Conservation (phyloP, 2,888 invertebrate genomes). For the Acanthopleura granulata region DNA sequence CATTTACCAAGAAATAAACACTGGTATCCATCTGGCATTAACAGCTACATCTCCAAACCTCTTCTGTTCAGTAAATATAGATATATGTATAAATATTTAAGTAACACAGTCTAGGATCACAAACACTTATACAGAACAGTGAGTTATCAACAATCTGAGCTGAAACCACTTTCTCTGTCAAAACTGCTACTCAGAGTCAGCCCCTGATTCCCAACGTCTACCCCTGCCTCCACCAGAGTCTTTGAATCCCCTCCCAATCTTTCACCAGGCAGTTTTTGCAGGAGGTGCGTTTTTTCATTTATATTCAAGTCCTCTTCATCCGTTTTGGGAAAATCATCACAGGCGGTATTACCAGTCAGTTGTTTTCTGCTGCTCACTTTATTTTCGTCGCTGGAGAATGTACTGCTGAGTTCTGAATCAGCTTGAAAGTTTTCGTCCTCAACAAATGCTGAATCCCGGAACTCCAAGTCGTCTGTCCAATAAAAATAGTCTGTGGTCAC, state of each 20-base stretch:
- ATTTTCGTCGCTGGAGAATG: neutral
- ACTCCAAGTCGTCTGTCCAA: conserved; percentile 6
- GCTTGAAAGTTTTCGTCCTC: conserved; percentile 1
- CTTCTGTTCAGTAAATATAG: too few species aligned
- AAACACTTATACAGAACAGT: too few species aligned
- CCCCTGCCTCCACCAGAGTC: neutral
- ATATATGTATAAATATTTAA: too few species aligned
- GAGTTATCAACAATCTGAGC: conserved; percentile 27
- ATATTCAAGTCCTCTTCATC: neutral
- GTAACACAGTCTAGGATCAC: too few species aligned
- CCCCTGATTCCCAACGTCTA: neutral
- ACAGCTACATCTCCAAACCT: too few species aligned
- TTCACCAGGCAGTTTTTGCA: neutral
- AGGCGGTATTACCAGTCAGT: neutral
- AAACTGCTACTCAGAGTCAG: conserved; percentile 25
- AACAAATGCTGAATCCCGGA: conserved; percentile 5
- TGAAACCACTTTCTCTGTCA: conserved; percentile 49
- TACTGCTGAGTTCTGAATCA: neutral
- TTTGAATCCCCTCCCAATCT: neutral
- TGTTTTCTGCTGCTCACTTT: neutral
- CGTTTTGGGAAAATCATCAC: neutral
- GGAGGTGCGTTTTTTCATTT: neutral
- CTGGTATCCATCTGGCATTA: too few species aligned
- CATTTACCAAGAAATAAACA: too few species aligned
- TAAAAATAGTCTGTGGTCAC: conserved; percentile 1